These are phyloP conservation scores for Tetanocera ferruginea DNA, from an alignment of 2,888 invertebrate genomes.

Conservation along the genomic window DNA sequence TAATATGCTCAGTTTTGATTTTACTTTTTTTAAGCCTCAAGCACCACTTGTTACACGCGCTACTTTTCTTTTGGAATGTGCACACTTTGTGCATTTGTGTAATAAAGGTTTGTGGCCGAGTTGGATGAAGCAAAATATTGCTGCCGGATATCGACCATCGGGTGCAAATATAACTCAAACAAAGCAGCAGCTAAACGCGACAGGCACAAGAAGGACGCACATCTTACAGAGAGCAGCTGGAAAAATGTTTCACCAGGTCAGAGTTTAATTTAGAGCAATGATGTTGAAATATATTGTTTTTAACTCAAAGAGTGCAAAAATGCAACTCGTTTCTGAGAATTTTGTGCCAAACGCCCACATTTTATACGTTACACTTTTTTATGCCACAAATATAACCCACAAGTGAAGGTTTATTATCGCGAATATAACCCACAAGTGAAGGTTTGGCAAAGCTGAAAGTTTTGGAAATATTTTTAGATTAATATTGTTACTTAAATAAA, in stretches of 20 bases:
- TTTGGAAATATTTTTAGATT: no score
- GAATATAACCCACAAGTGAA: no score
- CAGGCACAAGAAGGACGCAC: slow-evolving; percentile 76
- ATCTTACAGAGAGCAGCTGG: slow-evolving; percentile 91
- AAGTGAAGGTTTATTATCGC: no score
- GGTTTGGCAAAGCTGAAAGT: no score
- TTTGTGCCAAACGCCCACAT: no score
- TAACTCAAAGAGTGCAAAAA: no score
- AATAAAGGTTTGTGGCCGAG: slow-evolving; percentile 99
- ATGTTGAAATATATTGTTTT: not conserved
- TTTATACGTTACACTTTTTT: no score
- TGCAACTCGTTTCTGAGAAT: no score
- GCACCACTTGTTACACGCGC: slow-evolving; percentile 95
- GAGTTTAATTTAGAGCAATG: not conserved
- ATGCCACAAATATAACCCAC: no score
- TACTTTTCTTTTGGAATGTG: slow-evolving; percentile 92
- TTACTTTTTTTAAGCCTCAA: slow-evolving; percentile 78
- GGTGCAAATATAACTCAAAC: slow-evolving; percentile 73
- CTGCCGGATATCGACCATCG: slow-evolving; percentile 77
- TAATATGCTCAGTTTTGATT: not conserved
- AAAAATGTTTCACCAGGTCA: slow-evolving; percentile 90
- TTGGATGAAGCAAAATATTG: slow-evolving; percentile 92
- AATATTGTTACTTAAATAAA: no score
- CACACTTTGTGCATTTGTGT: slow-evolving; percentile 96
- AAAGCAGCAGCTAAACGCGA: slow-evolving; percentile 71